A percentile compares a stretch with the other conserved stretches of the same genome.
Evolutionary conservation across 2,113 vertebrate species (phyloP).

Genomic region (Alethe castanea): DNA sequence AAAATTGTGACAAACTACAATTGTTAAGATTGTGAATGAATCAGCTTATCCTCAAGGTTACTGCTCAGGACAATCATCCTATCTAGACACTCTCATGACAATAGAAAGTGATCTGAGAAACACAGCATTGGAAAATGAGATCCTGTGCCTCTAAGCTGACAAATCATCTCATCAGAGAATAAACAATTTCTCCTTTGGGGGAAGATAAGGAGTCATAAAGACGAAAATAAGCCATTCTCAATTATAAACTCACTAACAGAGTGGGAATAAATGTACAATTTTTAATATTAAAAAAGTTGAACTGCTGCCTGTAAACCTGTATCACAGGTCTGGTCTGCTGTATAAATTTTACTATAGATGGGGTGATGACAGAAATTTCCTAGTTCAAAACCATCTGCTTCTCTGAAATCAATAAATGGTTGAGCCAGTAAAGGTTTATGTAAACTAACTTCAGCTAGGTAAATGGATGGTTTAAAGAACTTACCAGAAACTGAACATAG

Average conservation of each 20-base stretch:
- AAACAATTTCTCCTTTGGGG: not conserved
- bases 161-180: not conserved
- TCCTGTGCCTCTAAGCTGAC: not conserved
- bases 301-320: not conserved
- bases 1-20: not conserved
- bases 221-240: not conserved
- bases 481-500: not conserved
- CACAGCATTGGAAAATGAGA: not conserved
- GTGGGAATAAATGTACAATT: not conserved
- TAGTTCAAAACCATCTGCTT: not conserved
- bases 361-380: not conserved
- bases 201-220: not conserved
- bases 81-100: not conserved
- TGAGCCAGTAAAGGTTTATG: not conserved
- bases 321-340: not conserved
- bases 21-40: not conserved
- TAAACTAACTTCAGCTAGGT: not conserved
- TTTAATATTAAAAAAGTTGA: not conserved
- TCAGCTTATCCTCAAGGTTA: not conserved
- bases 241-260: not conserved
- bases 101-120: not conserved
- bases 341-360: not conserved
- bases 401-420: not conserved
- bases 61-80: not conserved
- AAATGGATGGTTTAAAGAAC: not conserved